A percentile compares a stretch with the other conserved stretches of the same genome.
phyloP scores from a whole-genome alignment of 2,797 vertebrate genomes.

The Micromesistius poutassou region DNA sequence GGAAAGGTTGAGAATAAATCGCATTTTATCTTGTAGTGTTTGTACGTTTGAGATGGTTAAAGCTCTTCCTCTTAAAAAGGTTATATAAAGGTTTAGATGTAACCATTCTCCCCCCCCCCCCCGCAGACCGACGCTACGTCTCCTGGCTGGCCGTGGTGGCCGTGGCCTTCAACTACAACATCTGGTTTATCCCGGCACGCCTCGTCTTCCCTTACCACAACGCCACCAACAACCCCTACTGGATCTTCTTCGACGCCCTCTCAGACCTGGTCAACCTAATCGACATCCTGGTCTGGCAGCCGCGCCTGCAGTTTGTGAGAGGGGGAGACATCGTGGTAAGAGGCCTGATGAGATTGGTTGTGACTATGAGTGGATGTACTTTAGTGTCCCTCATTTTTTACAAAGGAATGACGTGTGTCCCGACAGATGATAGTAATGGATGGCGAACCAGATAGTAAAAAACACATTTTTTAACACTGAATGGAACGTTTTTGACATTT shows the following conservation, averaged over 20 bases:
- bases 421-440: too few relatives aligned
- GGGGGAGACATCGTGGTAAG: slow-evolving; percentile 88
- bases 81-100: too few relatives aligned
- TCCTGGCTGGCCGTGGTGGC: slow-evolving; percentile 80
- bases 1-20: too few relatives aligned
- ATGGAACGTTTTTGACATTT: too few relatives aligned
- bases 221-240: slow-evolving; percentile 52
- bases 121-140: slow-evolving; percentile 80
- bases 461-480: not conserved
- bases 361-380: too few relatives aligned
- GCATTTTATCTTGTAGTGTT: too few relatives aligned
- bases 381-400: too few relatives aligned
- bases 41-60: too few relatives aligned
- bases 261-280: slow-evolving; percentile 77
- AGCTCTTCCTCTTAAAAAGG: too few relatives aligned
- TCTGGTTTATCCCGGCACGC: slow-evolving; percentile 81
- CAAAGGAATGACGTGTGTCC: not conserved
- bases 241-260: slow-evolving; percentile 72
- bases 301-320: slow-evolving; percentile 83
- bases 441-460: too few relatives aligned
- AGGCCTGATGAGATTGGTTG: too few relatives aligned
- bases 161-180: slow-evolving; percentile 84
- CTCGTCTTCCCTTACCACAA: slow-evolving; percentile 81
- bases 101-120: too few relatives aligned
- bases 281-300: slow-evolving; percentile 84